phyloP scores from a whole-genome alignment of 2,888 invertebrate genomes.

The Parnassius glacialis region DNA sequence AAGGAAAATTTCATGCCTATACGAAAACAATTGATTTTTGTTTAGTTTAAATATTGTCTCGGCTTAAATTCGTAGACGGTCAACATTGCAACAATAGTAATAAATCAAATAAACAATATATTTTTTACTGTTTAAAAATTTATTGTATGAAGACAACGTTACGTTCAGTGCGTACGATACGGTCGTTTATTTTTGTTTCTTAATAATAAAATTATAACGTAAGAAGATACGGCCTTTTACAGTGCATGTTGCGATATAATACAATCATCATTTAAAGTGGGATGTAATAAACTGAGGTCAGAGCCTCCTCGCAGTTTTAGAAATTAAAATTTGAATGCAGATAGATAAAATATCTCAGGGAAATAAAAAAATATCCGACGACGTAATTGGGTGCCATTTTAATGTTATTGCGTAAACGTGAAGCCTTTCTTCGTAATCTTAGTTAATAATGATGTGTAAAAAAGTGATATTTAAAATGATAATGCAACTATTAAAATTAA shows the following conservation, averaged over 20 bases:
- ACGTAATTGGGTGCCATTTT: constrained; percentile 5
- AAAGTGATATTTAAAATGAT: too few relatives aligned
- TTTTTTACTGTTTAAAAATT: neutral
- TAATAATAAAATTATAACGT: constrained; percentile 24
- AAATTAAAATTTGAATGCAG: constrained; percentile 9
- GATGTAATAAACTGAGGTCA: constrained; percentile 31
- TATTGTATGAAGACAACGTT: neutral
- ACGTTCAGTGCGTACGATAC: constrained; percentile 1
- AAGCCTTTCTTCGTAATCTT: too few relatives aligned
- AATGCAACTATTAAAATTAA: too few relatives aligned
- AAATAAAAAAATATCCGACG: constrained; percentile 16
- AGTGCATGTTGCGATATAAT: constrained; percentile 19
- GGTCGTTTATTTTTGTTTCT: constrained; percentile 23
- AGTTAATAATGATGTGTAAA: too few relatives aligned
- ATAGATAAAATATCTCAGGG: constrained; percentile 29
- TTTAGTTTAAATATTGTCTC: too few relatives aligned
- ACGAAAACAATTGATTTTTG: too few relatives aligned
- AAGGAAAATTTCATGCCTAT: too few relatives aligned
- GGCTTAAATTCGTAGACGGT: too few relatives aligned
- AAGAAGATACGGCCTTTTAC: constrained; percentile 25
- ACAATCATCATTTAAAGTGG: constrained; percentile 29
- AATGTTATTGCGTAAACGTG: constrained; percentile 10
- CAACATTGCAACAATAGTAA: too few relatives aligned
- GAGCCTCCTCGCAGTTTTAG: constrained; percentile 23
- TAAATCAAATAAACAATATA: too few relatives aligned